phyloP scores from a whole-genome alignment of 2,113 vertebrate species.

The Xiphophorus couchianus region DNA sequence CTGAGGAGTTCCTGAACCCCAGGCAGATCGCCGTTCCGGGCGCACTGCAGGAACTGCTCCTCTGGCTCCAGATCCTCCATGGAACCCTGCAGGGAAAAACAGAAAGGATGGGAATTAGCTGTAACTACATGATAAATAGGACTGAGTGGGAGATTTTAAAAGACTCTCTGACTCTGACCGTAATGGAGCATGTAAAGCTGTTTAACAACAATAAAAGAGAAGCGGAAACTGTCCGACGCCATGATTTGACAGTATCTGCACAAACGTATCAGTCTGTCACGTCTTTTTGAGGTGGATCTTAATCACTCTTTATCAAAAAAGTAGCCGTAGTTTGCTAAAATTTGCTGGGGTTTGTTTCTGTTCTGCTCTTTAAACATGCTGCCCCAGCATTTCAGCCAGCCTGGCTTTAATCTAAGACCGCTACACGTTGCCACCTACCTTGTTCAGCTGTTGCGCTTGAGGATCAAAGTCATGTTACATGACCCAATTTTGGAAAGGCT shows the following conservation, averaged over 20 bases:
- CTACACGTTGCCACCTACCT: too few relatives aligned
- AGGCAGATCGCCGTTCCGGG: slow-evolving; percentile 89
- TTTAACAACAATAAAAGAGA: not conserved
- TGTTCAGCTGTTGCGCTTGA: not conserved
- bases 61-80: slow-evolving; percentile 85
- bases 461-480: not conserved
- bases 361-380: not conserved
- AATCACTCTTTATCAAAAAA: not conserved
- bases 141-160: not conserved
- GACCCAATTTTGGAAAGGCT: not conserved
- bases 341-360: not conserved
- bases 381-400: not conserved
- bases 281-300: not conserved
- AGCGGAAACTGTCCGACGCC: not conserved
- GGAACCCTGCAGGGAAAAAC: slow-evolving; percentile 33
- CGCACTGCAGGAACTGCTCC: slow-evolving; percentile 88
- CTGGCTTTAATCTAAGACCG: not conserved
- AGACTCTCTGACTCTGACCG: not conserved
- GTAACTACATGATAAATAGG: not conserved
- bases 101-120: not conserved
- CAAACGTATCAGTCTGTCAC: not conserved
- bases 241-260: not conserved
- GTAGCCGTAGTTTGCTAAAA: not conserved
- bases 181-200: not conserved
- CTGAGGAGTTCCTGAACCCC: slow-evolving; percentile 86